Evolutionary conservation across 2,113 vertebrate species (phyloP).

Genomic region (Hemichromis elongatus): DNA sequence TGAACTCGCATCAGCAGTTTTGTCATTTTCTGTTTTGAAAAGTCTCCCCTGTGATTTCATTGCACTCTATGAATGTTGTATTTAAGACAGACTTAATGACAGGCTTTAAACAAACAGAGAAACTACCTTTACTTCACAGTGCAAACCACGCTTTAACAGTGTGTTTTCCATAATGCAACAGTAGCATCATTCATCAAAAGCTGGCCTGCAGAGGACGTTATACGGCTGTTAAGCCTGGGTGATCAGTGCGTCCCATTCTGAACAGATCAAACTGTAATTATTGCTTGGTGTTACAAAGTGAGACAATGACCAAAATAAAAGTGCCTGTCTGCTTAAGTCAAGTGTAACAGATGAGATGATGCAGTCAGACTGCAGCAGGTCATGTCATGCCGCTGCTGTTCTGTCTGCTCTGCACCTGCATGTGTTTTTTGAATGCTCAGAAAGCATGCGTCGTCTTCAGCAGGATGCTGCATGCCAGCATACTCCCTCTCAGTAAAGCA

Average conservation of each 20-base stretch:
- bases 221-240: neutral
- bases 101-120: neutral
- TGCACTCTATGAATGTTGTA: neutral
- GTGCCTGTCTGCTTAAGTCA: neutral
- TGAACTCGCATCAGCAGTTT: neutral
- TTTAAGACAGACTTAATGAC: neutral
- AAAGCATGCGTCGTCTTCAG: neutral
- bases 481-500: slow-evolving; percentile 1
- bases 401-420: neutral
- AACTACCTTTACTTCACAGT: neutral
- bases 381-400: neutral
- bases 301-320: neutral
- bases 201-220: neutral
- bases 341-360: neutral
- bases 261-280: neutral
- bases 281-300: neutral
- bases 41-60: neutral
- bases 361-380: neutral
- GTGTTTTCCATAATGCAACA: neutral
- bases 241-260: neutral
- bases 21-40: neutral
- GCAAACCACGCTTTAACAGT: neutral
- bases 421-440: neutral
- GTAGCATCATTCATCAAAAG: neutral
- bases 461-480: neutral